These are phyloP conservation scores for Passer montanus DNA, from an alignment of 2,113 vertebrate species.

Conservation along the genomic window DNA sequence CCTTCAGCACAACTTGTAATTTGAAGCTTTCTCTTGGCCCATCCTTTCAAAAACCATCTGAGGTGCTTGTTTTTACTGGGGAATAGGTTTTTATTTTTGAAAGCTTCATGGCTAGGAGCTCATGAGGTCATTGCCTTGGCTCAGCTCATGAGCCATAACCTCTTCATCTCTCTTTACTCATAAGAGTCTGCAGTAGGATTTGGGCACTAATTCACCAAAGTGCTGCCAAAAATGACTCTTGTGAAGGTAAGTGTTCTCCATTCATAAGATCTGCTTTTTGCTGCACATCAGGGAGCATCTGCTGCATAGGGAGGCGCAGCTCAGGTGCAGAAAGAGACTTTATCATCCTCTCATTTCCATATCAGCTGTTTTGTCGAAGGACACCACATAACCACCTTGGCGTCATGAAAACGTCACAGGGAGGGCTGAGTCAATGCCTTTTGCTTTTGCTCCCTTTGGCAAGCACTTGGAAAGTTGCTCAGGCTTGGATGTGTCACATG, in stretches of 20 bases:
- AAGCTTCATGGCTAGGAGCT: background rate
- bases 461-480: background rate
- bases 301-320: accelerated
- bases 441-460: background rate
- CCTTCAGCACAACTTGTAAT: accelerated
- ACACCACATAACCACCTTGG: background rate
- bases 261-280: background rate
- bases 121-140: background rate
- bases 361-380: background rate
- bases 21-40: background rate
- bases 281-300: background rate
- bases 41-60: background rate
- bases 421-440: background rate
- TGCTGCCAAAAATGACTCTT: background rate
- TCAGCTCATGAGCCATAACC: background rate
- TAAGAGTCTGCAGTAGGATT: background rate
- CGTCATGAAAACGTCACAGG: background rate
- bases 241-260: background rate
- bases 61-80: background rate
- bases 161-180: background rate
- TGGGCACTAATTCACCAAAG: background rate
- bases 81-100: background rate
- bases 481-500: background rate
- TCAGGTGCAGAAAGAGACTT: background rate
- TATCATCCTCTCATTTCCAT: background rate